Conservation (phyloP, 2,888 invertebrate species). For the Cetonia aurata region DNA sequence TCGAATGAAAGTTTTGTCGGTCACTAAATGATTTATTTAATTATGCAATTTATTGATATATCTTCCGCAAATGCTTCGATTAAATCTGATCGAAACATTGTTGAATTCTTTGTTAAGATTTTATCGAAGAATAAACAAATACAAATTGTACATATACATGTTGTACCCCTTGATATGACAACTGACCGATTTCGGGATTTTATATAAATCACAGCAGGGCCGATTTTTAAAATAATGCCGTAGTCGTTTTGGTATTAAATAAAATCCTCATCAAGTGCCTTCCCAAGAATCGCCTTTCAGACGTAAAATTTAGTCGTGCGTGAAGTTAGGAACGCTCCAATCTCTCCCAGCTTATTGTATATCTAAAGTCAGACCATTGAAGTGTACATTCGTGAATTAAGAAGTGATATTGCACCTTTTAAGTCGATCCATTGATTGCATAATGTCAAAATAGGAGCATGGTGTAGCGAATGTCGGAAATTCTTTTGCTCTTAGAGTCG, state of each 20-base stretch:
- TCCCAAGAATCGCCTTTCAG: background rate
- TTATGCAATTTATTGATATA: conserved; percentile 10
- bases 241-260: no score
- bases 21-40: background rate
- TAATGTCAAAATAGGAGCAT: conserved; percentile 37
- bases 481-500: conserved; percentile 20
- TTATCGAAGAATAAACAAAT: no score
- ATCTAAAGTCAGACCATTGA: background rate
- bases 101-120: no score
- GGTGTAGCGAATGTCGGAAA: conserved; percentile 15
- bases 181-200: no score
- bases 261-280: no score
- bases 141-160: no score
- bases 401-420: conserved; percentile 36
- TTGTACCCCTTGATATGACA: no score
- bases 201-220: no score
- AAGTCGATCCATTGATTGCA: conserved; percentile 23
- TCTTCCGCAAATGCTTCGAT: no score
- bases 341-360: conserved; percentile 13
- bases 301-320: conserved; percentile 18
- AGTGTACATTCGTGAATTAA: conserved; percentile 31
- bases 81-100: no score
- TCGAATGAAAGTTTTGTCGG: conserved; percentile 20
- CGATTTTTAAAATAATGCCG: no score
- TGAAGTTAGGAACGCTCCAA: conserved; percentile 15